Conservation (phyloP, 2,113 vertebrate genomes). For the Myrmecobius fasciatus region DNA sequence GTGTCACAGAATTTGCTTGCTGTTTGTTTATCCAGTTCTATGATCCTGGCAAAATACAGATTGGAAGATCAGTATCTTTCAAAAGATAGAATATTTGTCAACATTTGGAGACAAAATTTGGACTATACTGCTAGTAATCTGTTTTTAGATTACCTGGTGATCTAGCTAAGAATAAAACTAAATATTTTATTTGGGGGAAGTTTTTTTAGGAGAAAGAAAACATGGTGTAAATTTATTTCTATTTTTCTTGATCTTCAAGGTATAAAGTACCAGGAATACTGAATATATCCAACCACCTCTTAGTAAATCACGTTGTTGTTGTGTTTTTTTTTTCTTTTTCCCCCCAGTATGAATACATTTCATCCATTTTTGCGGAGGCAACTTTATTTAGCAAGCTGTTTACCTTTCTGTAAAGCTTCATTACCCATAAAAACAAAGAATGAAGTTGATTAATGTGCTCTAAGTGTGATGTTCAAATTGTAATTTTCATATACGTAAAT, state of each 20-base stretch:
- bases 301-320: conserved; percentile 19
- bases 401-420: conserved; percentile 88
- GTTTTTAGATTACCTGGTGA: conserved; percentile 41
- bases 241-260: not conserved
- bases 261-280: conserved; percentile 49
- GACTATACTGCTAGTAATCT: conserved; percentile 51
- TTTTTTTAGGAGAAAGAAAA: conserved; percentile 44
- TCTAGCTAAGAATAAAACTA: conserved; percentile 57
- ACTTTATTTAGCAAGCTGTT: conserved; percentile 88
- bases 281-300: conserved; percentile 68
- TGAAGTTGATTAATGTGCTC: conserved; percentile 89
- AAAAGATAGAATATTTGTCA: conserved; percentile 41
- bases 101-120: conserved; percentile 53
- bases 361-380: conserved; percentile 83
- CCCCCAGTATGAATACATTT: conserved; percentile 69
- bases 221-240: conserved; percentile 61
- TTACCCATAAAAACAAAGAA: conserved; percentile 89
- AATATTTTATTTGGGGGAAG: not conserved
- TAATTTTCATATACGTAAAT: conserved; percentile 88
- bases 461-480: conserved; percentile 87
- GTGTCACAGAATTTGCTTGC: not conserved
- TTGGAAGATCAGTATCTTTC: conserved; percentile 38
- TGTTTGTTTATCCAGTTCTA: conserved; percentile 20
- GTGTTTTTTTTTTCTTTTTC: not conserved
- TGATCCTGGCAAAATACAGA: not conserved